Evolutionary conservation across 2,113 vertebrate genomes (phyloP).

Genomic region (Erythrolamprus reginae): DNA sequence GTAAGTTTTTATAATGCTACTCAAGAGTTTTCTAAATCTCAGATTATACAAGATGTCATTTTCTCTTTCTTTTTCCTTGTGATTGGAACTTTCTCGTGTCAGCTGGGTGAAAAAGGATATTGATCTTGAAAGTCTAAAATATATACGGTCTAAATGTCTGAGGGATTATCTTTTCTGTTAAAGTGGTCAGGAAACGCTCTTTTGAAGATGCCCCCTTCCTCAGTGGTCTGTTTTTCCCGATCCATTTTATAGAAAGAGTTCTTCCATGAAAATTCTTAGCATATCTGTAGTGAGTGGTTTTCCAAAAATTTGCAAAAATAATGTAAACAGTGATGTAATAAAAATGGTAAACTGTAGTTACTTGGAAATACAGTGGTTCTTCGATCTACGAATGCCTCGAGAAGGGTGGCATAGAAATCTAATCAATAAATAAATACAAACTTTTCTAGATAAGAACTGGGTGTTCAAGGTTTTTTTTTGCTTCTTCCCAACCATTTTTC

Average conservation of each 20-base stretch:
- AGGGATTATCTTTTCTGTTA: neutral
- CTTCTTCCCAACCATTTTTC: too few species aligned
- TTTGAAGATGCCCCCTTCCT: neutral
- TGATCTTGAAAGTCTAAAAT: neutral
- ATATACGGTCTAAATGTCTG: neutral
- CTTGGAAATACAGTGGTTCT: neutral
- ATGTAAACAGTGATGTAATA: neutral
- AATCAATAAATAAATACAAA: too few species aligned
- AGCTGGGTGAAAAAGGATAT: neutral
- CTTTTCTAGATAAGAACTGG: too few species aligned
- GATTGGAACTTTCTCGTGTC: neutral
- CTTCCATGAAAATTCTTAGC: neutral
- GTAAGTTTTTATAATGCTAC: constrained; percentile 37
- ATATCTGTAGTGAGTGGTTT: neutral
- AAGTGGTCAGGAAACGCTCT: neutral
- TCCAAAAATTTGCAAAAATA: neutral
- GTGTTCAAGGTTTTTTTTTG: too few species aligned
- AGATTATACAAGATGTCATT: neutral
- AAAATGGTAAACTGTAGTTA: neutral
- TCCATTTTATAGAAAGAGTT: neutral
- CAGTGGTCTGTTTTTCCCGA: neutral
- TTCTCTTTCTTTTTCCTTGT: neutral
- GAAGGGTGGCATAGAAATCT: too few species aligned
- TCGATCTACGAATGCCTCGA: too few species aligned
- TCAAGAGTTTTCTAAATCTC: neutral